Base-by-base conservation (phyloP, 2,113 vertebrate species). In the Nicator chloris region DNA sequence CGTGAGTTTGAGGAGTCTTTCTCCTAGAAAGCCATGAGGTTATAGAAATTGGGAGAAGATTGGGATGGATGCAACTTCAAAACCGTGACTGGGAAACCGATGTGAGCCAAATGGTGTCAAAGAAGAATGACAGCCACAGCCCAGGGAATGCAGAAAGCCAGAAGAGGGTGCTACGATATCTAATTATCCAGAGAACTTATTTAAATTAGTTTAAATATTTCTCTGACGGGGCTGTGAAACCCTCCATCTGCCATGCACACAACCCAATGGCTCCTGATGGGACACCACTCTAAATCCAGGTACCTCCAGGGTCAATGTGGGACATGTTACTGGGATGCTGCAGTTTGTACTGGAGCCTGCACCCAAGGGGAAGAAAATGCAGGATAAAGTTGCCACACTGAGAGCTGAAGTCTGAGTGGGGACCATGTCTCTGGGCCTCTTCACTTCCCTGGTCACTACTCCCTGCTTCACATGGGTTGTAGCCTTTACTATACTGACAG, bases 81-180 rank as follows among this genome's bases (percentile, higher is more conserved):
- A 76, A 35, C 30, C 0, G 0, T 44, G 44, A 45, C 56, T 35
- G 24, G 49, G n/a, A 87, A 81, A 57, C 22, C 35, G 2, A 0
- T 5, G 35, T 4, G 69, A 89, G 66, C 40, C 4, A 3, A 88
- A 51, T 28, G 47, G 56, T 71, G 90, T 85, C 70, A 7, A 31
- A 64, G 8, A 50, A 40, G 70, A 76, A 51, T 66, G 33, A 10
- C 0, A 0, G 39, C 42, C 51, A 47, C 73, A 72, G 21, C 45
- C 80, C 66, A 40, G 70, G 27, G 49, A 27, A 8, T 81, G 59
- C 71, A 63, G 86, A 33, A 61, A 96, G 89, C 95, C 96, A 96
- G 96, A 96, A 96, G 95, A 96, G 94, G 87, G 91, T 97, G 96
- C 94, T 97, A n/a, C 73, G 3, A 86, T 93, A 79, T 95, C 84